Evolutionary conservation across 1,140 invertebrate species (phyloP).

Genomic region (Eumeta japonica): DNA sequence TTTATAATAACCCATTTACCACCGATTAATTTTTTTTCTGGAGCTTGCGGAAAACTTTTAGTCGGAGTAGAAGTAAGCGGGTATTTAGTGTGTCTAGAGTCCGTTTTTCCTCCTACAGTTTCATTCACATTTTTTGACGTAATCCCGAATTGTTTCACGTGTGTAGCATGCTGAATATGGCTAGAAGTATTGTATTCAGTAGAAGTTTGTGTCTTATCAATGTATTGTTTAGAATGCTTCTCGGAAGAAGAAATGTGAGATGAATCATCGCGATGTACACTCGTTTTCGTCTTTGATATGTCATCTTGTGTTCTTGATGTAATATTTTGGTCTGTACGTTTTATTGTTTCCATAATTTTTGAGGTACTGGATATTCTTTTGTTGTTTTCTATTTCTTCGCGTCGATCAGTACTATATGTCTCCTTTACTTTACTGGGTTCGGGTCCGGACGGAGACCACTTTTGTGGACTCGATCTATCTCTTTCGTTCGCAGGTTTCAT

Average conservation of each 20-base stretch:
- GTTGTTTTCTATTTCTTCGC: slow-evolving; percentile 29
- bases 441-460: slow-evolving; percentile 46
- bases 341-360: no score
- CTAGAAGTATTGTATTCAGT: slow-evolving; percentile 20
- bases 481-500: slow-evolving; percentile 49
- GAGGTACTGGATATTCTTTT: no score
- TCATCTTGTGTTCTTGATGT: slow-evolving; percentile 21
- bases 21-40: background rate
- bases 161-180: no score
- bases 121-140: background rate
- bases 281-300: slow-evolving; percentile 13
- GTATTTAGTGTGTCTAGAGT: background rate
- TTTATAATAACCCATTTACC: background rate
- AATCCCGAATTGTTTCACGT: no score
- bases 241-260: slow-evolving; percentile 14
- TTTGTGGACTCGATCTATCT: slow-evolving; percentile 30
- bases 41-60: background rate
- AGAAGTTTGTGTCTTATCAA: slow-evolving; percentile 11
- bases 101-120: background rate
- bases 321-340: no score
- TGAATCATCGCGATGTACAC: slow-evolving; percentile 14
- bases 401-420: slow-evolving; percentile 37
- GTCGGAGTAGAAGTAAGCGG: background rate
- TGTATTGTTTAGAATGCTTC: slow-evolving; percentile 19
- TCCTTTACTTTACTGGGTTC: slow-evolving; percentile 61